These are phyloP conservation scores for Hyla sarda DNA, from an alignment of 2,113 vertebrate species.

Conservation along the genomic window DNA sequence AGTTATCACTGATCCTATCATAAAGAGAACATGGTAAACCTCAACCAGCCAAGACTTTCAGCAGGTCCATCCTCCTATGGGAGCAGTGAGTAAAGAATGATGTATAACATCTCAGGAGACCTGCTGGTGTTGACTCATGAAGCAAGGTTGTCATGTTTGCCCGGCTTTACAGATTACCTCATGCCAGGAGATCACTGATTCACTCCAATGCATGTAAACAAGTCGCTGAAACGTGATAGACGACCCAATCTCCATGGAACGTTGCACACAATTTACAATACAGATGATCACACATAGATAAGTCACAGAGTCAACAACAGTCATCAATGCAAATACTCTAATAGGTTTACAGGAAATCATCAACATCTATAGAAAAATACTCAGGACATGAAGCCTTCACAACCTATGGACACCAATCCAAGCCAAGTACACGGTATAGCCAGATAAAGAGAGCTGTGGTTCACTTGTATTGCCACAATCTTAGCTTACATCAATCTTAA, in stretches of 20 bases:
- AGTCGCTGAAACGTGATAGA: neutral
- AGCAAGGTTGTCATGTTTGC: neutral
- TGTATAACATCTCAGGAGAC: slow-evolving; percentile 8
- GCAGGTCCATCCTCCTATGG: neutral
- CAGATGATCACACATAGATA: neutral
- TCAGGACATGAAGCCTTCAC: too few species aligned
- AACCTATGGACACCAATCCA: too few species aligned
- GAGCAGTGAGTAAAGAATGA: neutral
- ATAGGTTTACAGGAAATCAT: neutral
- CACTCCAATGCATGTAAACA: slow-evolving; percentile 5
- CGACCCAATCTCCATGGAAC: neutral
- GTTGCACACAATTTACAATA: neutral
- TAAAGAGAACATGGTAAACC: neutral
- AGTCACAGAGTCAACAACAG: neutral
- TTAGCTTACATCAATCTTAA: too few species aligned
- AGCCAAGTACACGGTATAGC: too few species aligned
- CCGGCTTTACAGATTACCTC: neutral
- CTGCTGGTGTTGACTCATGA: slow-evolving; percentile 7
- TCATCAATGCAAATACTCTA: neutral
- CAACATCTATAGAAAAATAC: too few species aligned
- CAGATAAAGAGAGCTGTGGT: too few species aligned
- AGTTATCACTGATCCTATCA: neutral
- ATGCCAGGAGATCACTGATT: neutral
- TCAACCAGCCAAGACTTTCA: neutral
- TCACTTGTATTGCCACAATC: too few species aligned